These are phyloP conservation scores for Oplegnathus fasciatus DNA, from an alignment of 2,113 vertebrate genomes.

Conservation along the genomic window DNA sequence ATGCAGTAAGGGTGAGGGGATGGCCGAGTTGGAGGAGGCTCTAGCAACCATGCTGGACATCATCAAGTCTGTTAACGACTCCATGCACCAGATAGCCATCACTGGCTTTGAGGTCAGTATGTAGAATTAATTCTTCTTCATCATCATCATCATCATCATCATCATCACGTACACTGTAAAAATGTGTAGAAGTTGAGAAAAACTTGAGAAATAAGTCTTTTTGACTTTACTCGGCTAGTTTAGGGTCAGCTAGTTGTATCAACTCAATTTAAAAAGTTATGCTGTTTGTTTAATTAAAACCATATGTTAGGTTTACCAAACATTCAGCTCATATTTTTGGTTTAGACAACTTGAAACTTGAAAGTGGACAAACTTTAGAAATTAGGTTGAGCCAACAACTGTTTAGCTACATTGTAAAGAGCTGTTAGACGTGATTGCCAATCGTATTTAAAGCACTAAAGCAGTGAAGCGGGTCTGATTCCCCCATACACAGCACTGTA, in stretches of 20 bases:
- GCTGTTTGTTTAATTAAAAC: not conserved
- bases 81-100: conserved; percentile 96
- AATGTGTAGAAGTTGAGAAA: not conserved
- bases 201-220: not conserved
- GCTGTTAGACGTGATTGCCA: not conserved
- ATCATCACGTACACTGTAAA: not conserved
- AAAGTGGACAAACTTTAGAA: no score
- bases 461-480: no score
- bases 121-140: not conserved
- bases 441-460: not conserved
- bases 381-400: no score
- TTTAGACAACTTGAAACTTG: not conserved
- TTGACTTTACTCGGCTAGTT: no score
- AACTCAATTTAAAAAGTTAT: not conserved
- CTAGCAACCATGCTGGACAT: conserved; percentile 91
- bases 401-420: not conserved
- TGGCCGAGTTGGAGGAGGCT: conserved; percentile 91
- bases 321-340: not conserved
- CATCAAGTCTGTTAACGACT: conserved; percentile 94
- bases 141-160: not conserved
- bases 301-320: not conserved
- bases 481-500: not conserved
- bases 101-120: conserved; percentile 91
- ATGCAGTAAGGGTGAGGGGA: conserved; percentile 91
- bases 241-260: not conserved